Evolutionary conservation across 2,113 vertebrate species (phyloP).

Genomic region (Peromyscus californicus): DNA sequence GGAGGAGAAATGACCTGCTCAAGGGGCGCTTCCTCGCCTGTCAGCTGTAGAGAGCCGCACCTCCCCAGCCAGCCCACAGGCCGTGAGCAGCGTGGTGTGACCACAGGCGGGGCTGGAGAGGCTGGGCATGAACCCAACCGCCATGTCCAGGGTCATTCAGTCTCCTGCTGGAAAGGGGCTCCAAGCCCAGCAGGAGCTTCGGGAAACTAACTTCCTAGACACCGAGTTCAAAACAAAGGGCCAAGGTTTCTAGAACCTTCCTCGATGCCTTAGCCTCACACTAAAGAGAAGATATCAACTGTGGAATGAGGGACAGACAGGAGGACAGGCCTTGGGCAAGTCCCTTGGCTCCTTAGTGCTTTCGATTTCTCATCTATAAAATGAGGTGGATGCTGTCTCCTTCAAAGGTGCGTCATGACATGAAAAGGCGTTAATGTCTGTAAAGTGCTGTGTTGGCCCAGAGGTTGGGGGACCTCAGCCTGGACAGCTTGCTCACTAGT

Average conservation of each 20-base stretch:
- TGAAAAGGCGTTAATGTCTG: fast-evolving
- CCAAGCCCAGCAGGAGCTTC: neutral
- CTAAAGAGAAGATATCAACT: neutral
- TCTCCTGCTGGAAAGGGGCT: neutral
- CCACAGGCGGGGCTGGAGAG: fast-evolving
- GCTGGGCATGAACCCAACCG: neutral
- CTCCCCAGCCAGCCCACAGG: neutral
- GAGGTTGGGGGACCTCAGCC: neutral
- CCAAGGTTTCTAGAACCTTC: neutral
- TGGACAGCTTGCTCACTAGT: neutral
- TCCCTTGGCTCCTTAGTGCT: fast-evolving
- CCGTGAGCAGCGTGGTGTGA: fast-evolving
- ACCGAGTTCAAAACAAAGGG: neutral
- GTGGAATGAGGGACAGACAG: fast-evolving
- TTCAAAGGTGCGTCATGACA: neutral
- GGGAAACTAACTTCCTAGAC: neutral
- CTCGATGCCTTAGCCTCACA: neutral
- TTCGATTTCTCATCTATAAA: neutral
- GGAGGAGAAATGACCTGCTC: neutral
- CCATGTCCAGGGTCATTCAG: fast-evolving
- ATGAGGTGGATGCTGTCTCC: fast-evolving
- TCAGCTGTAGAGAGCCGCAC: conserved; percentile 33
- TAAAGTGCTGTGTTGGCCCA: neutral
- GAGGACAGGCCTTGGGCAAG: neutral
- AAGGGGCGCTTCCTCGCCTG: neutral